A percentile compares a stretch with the other conserved stretches of the same genome.
These are phyloP conservation scores for Osmoderma eremita DNA, from an alignment of 2,888 invertebrate genomes.

Conservation along the genomic window DNA sequence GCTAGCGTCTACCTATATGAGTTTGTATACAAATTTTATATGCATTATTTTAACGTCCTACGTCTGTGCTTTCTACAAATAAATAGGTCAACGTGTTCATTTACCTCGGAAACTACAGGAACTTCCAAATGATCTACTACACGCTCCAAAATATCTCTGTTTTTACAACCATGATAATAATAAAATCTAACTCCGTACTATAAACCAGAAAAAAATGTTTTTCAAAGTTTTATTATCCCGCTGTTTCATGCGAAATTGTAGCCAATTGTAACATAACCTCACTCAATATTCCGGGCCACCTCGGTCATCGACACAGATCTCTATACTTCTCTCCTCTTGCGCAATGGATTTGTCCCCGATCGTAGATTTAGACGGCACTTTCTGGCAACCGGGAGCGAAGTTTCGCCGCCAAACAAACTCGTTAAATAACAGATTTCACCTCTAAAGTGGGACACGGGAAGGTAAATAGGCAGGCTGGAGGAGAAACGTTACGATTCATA, in stretches of 20 bases:
- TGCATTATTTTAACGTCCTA: no score
- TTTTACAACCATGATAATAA: neutral
- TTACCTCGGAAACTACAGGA: no score
- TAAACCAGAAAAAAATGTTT: neutral
- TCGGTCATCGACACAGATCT: conserved; percentile 17
- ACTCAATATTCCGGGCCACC: conserved; percentile 12
- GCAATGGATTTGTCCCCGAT: conserved; percentile 9
- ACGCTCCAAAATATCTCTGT: neutral
- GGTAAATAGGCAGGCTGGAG: no score
- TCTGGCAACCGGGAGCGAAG: neutral
- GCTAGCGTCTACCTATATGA: no score
- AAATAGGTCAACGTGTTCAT: conserved; percentile 1
- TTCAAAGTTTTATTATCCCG: neutral
- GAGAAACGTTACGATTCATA: no score
- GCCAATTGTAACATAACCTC: conserved; percentile 13
- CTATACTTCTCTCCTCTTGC: neutral
- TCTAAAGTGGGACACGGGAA: neutral
- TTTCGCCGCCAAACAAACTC: conserved; percentile 14
- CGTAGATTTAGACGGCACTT: conserved; percentile 7
- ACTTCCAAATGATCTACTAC: no score
- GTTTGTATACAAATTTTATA: no score
- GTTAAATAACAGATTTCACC: conserved; percentile 3
- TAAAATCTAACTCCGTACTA: neutral
- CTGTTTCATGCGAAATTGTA: neutral
- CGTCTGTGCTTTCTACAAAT: no score